Evolutionary conservation across 2,113 vertebrate genomes (phyloP), one percentile per base, ranked within the genome.

Genomic region (Odocoileus virginianus): DNA sequence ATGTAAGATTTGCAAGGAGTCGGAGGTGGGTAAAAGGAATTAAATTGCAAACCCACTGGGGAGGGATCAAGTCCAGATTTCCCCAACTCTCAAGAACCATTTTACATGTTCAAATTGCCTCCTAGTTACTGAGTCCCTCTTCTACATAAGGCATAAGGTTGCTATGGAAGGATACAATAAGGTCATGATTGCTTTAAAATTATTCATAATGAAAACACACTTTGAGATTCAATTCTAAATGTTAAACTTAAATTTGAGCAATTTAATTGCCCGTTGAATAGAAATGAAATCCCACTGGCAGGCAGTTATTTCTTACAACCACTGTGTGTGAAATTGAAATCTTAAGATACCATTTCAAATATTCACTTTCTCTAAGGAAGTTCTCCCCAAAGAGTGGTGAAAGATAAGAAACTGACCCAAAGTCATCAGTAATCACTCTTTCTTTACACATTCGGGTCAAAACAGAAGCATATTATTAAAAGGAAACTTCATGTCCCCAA

Each of bases 291-390:
- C 98, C 96, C 95, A 91, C 79, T 0, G 54, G 95, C 67, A 94
- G 94, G 91, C 91, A 97, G 97, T 98, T 98, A 98, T 93, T 97
- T 96, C 97, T 98, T 97, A 96, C 96, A 98, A 64, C 95, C 97
- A 98, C 94, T 89, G 54, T 98, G 98, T 98, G 98, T 98, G 98
- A 98, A 98, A 98, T 97, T 98, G 98, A 98, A 98, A 98, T 98
- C 98, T 98, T 91, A 89, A 98, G 98, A 97, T 98, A 98, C 89
- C 97, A 98, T 98, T 98, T 98, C 98, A 98, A 97, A 98, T 96
- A 97, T 95, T 92, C 96, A 93, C 96, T 93, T 98, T 98, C 98
- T 97, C 54, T 45, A 95, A 98, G 97, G 95, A 97, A 94, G 94
- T 94, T 92, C 95, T 98, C 97, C 95, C 97, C 91, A 94, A 97